Conservation (phyloP, 2,888 invertebrate genomes). For the Mythimna loreyi region DNA sequence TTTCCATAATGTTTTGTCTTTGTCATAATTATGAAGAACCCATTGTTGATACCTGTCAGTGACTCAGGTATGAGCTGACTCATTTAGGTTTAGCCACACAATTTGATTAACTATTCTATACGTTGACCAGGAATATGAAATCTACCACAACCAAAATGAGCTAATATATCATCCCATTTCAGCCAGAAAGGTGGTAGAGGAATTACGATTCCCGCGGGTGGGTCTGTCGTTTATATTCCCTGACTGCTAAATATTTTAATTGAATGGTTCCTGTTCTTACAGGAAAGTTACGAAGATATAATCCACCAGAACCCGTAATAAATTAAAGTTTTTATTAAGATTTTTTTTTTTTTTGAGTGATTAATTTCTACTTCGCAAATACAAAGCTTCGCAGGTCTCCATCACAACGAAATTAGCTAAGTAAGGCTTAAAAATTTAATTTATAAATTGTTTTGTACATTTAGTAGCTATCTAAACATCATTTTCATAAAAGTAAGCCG, state of each 20-base stretch:
- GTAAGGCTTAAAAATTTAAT: not conserved
- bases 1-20: constrained; percentile 14
- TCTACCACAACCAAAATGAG: not conserved
- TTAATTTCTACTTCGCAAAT: not conserved
- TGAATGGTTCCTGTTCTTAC: not conserved
- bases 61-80: constrained; percentile 9
- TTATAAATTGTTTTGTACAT: not conserved
- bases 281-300: not conserved
- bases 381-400: not conserved
- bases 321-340: constrained; percentile 16
- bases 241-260: not conserved
- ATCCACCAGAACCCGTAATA: constrained; percentile 11
- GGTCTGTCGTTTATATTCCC: not conserved
- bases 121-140: not conserved
- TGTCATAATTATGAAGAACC: not conserved
- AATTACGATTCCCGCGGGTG: not conserved
- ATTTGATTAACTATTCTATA: not conserved
- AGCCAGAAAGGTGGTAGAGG: not conserved
- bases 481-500: not conserved
- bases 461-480: not conserved
- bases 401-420: not conserved
- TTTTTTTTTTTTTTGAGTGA: not conserved
- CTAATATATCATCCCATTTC: not conserved
- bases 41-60: constrained; percentile 3
- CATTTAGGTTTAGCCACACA: not conserved